Percentiles rank a stretch among this genome's conserved stretches.
phyloP scores from a whole-genome alignment of 2,797 vertebrate genomes.

The Clamator glandarius region DNA sequence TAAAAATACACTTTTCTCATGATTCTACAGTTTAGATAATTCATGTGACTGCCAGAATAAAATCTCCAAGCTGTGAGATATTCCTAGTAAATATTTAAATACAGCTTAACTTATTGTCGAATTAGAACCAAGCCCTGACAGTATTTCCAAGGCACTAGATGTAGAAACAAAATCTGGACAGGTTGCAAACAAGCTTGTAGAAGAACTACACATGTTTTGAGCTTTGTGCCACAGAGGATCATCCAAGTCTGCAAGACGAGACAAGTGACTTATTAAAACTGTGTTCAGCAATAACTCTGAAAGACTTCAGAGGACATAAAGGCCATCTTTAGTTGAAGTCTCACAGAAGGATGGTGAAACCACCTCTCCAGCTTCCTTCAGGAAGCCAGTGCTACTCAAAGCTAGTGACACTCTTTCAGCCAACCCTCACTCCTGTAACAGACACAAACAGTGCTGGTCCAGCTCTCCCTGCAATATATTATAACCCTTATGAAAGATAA shows the following conservation, averaged over 20 bases:
- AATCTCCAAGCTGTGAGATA: not conserved
- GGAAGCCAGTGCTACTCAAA: not conserved
- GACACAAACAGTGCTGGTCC: not conserved
- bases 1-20: not conserved
- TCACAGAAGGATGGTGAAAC: not conserved
- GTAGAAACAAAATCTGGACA: not conserved
- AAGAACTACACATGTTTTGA: not conserved
- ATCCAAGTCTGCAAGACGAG: not conserved
- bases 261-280: not conserved
- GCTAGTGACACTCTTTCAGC: not conserved
- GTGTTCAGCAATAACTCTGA: not conserved
- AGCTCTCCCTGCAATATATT: not conserved
- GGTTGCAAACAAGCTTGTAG: not conserved
- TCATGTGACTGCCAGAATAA: not conserved
- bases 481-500: accelerated
- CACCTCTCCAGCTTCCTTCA: not conserved
- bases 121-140: not conserved
- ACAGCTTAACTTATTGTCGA: not conserved
- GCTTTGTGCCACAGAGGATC: not conserved
- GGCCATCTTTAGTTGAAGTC: not conserved
- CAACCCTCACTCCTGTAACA: not conserved
- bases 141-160: not conserved
- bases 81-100: slow-evolving; percentile 13
- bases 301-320: not conserved
- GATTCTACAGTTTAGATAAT: slow-evolving; percentile 25